Evolutionary conservation across 2,888 invertebrate genomes (phyloP).

Genomic region (Nipponacmea schrenckii): DNA sequence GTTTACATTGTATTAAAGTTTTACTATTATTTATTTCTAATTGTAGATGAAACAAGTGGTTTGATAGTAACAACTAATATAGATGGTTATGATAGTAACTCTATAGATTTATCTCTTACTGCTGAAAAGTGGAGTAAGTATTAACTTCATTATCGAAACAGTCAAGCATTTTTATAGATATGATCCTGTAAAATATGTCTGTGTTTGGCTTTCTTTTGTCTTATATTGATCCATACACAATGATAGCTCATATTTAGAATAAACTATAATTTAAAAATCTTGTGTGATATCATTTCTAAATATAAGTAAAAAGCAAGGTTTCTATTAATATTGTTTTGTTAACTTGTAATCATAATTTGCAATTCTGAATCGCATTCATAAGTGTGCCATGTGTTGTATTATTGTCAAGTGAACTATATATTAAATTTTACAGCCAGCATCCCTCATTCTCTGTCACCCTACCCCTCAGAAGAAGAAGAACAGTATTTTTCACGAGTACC

Average conservation of each 20-base stretch:
- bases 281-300: too few species aligned
- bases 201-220: too few species aligned
- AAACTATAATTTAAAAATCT: too few species aligned
- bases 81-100: conserved; percentile 7
- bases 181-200: too few species aligned
- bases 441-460: conserved; percentile 58
- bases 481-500: conserved; percentile 50
- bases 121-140: conserved; percentile 20
- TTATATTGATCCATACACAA: too few species aligned
- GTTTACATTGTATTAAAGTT: too few species aligned
- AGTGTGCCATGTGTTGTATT: too few species aligned
- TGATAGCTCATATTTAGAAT: too few species aligned
- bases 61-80: conserved; percentile 13
- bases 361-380: neutral
- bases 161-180: too few species aligned
- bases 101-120: neutral
- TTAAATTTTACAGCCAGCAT: conserved; percentile 43
- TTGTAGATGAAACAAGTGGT: conserved; percentile 12
- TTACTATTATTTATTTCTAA: neutral
- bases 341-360: neutral
- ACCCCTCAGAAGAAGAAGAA: conserved; percentile 58
- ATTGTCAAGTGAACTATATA: too few species aligned
- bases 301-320: too few species aligned
- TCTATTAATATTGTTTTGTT: neutral
- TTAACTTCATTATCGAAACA: too few species aligned